Base-by-base conservation (phyloP, 2,113 vertebrate genomes). In the Manacus vitellinus region DNA sequence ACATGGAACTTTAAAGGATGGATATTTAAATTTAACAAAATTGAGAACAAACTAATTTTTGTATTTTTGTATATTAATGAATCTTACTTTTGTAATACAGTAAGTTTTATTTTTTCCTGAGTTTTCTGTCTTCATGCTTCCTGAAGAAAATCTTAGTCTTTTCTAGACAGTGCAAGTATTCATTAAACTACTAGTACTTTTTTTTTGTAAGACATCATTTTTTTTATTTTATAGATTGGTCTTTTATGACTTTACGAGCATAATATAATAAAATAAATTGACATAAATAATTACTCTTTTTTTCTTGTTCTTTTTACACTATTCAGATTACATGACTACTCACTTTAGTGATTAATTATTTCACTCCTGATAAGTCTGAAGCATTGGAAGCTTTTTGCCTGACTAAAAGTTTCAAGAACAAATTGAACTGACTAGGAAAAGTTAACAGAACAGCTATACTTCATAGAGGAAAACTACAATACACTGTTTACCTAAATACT, bases 171-270 rank as follows among this genome's bases (percentile, higher is more conserved):
- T 41, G 2, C 5, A 81, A 54, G 1, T 49, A 55, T 65, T 65
- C 17, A n/a, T 59, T 88, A 68, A 90, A 73, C 87, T 39, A 37
- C 11, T 51, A 37, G 30, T 21, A 25, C 2, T 39, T 37, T 13
- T 37, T 13, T 74, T 63, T 72, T 0, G 0, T 33, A 59, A 70
- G 39, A 43, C 28, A 73, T 46, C 1, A 1, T 14, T 19, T 13
- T 65, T 85, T 46, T 1, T 27, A 55, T 49, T 67, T 78, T 65
- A 43, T 28, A 51, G 14, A 20, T 7, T 70, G 27, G 35, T 39
- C 3, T 51, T 75, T 28, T 24, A 61, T 61, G 15, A 52, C 61
- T 77, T 92, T 66, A n/a, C 2, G 88, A 75, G 5, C 6, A 20
- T 31, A 62, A 56, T 4, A 62, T 28, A 41, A 30, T 37, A 55